Percentiles rank a stretch among this genome's conserved stretches.
phyloP scores from a whole-genome alignment of 2,113 vertebrate species.

The Cacatua alba region DNA sequence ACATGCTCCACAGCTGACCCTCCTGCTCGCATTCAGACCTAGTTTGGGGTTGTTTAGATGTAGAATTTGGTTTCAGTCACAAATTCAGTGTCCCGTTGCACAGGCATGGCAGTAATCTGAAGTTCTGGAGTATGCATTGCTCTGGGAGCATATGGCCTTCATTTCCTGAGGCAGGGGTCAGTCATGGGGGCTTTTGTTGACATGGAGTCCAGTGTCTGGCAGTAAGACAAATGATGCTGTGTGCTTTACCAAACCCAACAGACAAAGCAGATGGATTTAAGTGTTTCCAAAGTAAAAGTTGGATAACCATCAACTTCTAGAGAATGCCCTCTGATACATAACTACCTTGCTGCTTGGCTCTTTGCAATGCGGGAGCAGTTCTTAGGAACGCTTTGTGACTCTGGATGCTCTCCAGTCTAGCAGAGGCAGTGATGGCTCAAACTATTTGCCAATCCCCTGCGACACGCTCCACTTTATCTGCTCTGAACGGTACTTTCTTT shows the following conservation, averaged over 20 bases:
- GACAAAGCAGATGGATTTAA: neutral
- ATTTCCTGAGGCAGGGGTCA: neutral
- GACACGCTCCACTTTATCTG: neutral
- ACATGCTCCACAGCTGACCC: neutral
- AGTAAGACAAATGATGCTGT: neutral
- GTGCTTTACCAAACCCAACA: fast-evolving
- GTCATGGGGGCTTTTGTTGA: fast-evolving
- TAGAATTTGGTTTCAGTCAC: neutral
- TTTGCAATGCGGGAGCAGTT: neutral
- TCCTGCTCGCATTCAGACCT: neutral
- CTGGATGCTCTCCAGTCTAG: neutral
- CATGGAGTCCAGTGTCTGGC: neutral
- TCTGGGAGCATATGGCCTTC: neutral
- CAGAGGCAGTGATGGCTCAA: neutral
- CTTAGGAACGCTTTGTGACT: fast-evolving
- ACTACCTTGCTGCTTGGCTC: fast-evolving
- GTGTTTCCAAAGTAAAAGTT: neutral
- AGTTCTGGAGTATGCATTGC: fast-evolving
- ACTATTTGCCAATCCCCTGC: neutral
- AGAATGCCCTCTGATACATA: neutral
- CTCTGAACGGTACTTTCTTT: fast-evolving
- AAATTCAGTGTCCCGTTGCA: neutral
- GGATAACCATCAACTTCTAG: neutral
- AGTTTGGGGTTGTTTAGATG: neutral
- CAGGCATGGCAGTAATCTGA: fast-evolving